These are phyloP conservation scores for Hirtodrosophila confusa DNA, from an alignment of 2,888 invertebrate species.

Conservation along the genomic window DNA sequence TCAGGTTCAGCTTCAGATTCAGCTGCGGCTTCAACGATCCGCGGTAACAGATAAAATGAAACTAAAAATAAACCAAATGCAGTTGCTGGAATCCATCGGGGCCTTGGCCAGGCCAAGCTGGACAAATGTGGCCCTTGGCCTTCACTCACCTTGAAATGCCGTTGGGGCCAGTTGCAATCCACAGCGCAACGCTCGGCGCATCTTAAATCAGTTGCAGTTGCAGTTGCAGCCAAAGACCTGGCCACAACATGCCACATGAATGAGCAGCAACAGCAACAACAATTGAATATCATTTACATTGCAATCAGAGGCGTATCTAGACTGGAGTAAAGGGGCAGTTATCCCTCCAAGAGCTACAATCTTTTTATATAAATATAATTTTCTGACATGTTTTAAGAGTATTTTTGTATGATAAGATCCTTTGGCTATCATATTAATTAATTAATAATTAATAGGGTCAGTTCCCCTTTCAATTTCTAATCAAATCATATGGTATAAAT, in stretches of 20 bases:
- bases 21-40: slow-evolving; percentile 27
- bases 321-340: no score
- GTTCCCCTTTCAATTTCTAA: no score
- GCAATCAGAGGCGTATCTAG: not conserved
- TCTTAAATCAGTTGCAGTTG: slow-evolving; percentile 56
- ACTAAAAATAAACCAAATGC: slow-evolving; percentile 71
- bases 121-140: slow-evolving; percentile 83
- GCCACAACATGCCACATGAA: slow-evolving; percentile 27
- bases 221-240: slow-evolving; percentile 34
- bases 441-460: no score
- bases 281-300: slow-evolving; percentile 70
- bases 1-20: no score
- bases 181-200: slow-evolving; percentile 44
- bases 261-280: slow-evolving; percentile 26
- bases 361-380: no score
- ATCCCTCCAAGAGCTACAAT: no score
- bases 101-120: slow-evolving; percentile 50
- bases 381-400: no score
- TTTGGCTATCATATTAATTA: no score
- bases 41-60: slow-evolving; percentile 34
- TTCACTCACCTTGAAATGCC: slow-evolving; percentile 84
- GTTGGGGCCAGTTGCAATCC: slow-evolving; percentile 43
- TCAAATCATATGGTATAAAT: no score
- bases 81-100: slow-evolving; percentile 15
- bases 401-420: no score